Percentiles rank a stretch among this genome's conserved stretches.
phyloP scores from a whole-genome alignment of 2,888 invertebrate genomes.

The Portevinia maculata region DNA sequence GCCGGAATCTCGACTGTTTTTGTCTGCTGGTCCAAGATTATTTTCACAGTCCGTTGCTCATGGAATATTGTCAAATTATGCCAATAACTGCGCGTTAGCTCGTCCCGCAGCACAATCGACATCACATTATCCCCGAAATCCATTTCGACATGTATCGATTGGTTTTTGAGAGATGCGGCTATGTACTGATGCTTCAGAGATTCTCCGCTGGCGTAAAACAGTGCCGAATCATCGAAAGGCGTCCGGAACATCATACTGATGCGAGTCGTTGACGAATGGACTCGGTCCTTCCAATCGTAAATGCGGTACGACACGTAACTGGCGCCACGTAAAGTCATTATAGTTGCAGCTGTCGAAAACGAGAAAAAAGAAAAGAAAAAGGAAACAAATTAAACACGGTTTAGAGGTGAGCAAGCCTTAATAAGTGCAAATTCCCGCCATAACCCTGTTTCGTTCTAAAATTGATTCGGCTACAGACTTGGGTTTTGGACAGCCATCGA shows the following conservation, averaged over 20 bases:
- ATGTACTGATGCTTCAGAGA: slow-evolving; percentile 93
- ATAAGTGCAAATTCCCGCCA: too few relatives aligned
- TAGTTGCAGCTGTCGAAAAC: slow-evolving; percentile 89
- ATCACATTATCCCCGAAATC: slow-evolving; percentile 93
- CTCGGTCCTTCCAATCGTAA: slow-evolving; percentile 95
- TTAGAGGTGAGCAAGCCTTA: slow-evolving; percentile 4
- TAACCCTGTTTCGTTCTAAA: background rate
- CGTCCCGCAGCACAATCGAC: slow-evolving; percentile 87
- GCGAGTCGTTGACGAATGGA: slow-evolving; percentile 93
- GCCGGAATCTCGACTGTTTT: slow-evolving; percentile 87
- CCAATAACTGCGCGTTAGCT: slow-evolving; percentile 91
- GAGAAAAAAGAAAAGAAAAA: slow-evolving; percentile 4
- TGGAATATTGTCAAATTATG: slow-evolving; percentile 95
- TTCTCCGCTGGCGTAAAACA: slow-evolving; percentile 97
- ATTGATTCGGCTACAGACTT: background rate
- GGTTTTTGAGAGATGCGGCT: slow-evolving; percentile 92
- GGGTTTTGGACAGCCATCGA: background rate
- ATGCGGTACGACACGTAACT: slow-evolving; percentile 96
- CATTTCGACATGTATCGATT: slow-evolving; percentile 92
- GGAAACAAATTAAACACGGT: background rate
- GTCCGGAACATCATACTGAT: slow-evolving; percentile 96
- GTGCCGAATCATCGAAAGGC: slow-evolving; percentile 93
- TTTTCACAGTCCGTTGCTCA: slow-evolving; percentile 88
- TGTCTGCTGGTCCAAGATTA: slow-evolving; percentile 90
- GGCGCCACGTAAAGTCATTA: slow-evolving; percentile 93